Percentiles rank a stretch among this genome's conserved stretches.
These are phyloP conservation scores for Ptyas mucosa DNA, from an alignment of 2,113 vertebrate genomes.

Conservation along the genomic window DNA sequence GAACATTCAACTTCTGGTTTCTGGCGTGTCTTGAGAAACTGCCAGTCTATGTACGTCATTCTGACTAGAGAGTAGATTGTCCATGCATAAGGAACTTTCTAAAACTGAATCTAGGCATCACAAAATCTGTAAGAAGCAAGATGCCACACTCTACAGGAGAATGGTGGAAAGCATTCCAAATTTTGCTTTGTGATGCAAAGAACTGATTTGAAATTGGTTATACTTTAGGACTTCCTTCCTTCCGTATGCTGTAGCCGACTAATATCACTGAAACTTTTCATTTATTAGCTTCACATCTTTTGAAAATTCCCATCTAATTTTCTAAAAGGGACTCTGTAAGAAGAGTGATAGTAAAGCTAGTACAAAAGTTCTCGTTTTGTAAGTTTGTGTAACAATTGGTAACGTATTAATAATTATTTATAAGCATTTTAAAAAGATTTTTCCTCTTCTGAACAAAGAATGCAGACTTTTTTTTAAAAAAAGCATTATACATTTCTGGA, in stretches of 20 bases:
- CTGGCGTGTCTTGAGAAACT: not conserved
- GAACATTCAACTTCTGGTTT: not conserved
- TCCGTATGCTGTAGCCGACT: not conserved
- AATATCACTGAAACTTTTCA: not conserved
- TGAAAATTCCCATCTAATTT: not conserved
- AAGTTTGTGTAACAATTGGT: not conserved
- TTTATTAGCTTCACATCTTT: not conserved
- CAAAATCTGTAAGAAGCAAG: not conserved
- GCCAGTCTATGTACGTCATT: not conserved
- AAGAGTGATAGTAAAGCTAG: not conserved
- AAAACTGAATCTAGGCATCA: not conserved
- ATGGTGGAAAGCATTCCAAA: not conserved
- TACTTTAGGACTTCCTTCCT: not conserved
- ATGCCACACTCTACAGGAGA: not conserved
- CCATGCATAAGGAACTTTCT: not conserved
- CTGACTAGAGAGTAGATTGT: not conserved
- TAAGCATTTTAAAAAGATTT: not conserved
- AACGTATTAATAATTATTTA: not conserved
- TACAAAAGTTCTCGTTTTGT: not conserved
- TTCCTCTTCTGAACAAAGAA: not conserved
- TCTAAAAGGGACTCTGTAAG: not conserved
- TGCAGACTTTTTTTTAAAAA: not conserved
- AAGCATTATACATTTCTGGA: not conserved
- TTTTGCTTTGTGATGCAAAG: not conserved
- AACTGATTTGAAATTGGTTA: not conserved